Conservation (phyloP, 2,888 invertebrate genomes). For the Abscondita cerata region DNA sequence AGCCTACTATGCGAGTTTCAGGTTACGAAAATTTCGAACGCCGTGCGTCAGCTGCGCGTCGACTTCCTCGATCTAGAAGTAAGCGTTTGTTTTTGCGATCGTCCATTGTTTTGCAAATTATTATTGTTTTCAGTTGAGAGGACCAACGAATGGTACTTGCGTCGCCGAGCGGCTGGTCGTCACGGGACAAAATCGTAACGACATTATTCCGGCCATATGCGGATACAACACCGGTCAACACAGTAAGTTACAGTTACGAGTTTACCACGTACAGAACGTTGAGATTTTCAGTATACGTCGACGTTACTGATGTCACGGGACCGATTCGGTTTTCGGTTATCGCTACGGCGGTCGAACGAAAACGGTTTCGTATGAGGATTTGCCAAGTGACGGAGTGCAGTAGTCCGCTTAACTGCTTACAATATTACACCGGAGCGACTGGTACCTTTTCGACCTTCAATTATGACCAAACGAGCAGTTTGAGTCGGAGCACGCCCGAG, state of each 20-base stretch:
- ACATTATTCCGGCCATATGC: slow-evolving; percentile 73
- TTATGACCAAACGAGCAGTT: slow-evolving; percentile 67
- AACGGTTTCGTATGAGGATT: slow-evolving; percentile 71
- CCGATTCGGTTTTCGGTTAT: slow-evolving; percentile 72
- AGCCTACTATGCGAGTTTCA: slow-evolving; percentile 70
- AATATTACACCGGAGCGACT: slow-evolving; percentile 66
- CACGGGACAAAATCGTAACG: slow-evolving; percentile 74
- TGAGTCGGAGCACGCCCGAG: slow-evolving; percentile 63
- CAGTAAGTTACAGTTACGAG: slow-evolving; percentile 59
- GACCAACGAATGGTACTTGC: slow-evolving; percentile 74
- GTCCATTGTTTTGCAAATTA: not conserved
- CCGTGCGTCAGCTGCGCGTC: slow-evolving; percentile 72
- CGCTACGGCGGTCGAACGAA: slow-evolving; percentile 62
- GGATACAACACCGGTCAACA: slow-evolving; percentile 81
- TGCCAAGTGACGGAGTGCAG: slow-evolving; percentile 59
- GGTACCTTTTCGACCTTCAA: slow-evolving; percentile 76
- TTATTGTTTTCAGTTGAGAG: slow-evolving; percentile 63
- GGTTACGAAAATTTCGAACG: slow-evolving; percentile 66
- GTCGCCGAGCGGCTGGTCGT: slow-evolving; percentile 73
- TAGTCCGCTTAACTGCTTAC: slow-evolving; percentile 65
- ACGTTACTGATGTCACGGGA: slow-evolving; percentile 68
- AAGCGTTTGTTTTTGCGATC: slow-evolving; percentile 39
- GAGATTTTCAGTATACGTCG: slow-evolving; percentile 74
- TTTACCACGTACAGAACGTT: not conserved
- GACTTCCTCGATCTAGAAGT: slow-evolving; percentile 77